Evolutionary conservation across 2,113 vertebrate species (phyloP).

Genomic region (Lophochroa leadbeateri): DNA sequence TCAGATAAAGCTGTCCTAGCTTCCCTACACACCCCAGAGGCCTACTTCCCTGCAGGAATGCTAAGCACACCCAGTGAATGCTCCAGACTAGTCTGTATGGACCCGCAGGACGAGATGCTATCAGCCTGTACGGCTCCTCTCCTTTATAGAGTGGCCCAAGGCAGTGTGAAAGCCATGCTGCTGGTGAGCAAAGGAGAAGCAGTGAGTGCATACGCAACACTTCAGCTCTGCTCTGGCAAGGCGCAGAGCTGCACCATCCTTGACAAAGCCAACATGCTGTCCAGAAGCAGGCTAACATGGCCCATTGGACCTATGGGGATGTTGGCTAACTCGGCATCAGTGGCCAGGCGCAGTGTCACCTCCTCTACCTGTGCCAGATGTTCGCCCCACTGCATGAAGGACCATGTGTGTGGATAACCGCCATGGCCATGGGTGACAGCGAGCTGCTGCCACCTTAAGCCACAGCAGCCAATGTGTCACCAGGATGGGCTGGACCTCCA

Average conservation of each 20-base stretch:
- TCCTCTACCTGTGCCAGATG: background rate
- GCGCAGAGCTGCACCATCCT: background rate
- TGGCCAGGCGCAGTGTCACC: background rate
- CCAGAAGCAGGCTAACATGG: fast-evolving
- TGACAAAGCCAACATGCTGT: fast-evolving
- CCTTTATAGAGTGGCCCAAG: fast-evolving
- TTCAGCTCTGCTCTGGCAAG: background rate
- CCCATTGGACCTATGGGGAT: background rate
- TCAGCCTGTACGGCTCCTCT: background rate
- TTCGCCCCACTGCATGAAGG: background rate
- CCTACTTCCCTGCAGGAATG: background rate
- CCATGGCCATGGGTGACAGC: background rate
- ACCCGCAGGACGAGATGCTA: background rate
- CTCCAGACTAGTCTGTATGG: background rate
- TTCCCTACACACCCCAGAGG: background rate
- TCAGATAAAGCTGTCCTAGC: background rate
- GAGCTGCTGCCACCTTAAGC: fast-evolving
- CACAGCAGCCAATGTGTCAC: background rate
- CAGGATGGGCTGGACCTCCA: background rate
- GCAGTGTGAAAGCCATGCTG: background rate
- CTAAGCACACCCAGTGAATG: background rate
- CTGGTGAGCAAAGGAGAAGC: background rate
- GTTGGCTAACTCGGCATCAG: too few species aligned
- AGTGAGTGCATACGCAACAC: background rate
- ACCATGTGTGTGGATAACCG: background rate